phyloP scores from a whole-genome alignment of 2,797 vertebrate species.

The Megaceryle alcyon region DNA sequence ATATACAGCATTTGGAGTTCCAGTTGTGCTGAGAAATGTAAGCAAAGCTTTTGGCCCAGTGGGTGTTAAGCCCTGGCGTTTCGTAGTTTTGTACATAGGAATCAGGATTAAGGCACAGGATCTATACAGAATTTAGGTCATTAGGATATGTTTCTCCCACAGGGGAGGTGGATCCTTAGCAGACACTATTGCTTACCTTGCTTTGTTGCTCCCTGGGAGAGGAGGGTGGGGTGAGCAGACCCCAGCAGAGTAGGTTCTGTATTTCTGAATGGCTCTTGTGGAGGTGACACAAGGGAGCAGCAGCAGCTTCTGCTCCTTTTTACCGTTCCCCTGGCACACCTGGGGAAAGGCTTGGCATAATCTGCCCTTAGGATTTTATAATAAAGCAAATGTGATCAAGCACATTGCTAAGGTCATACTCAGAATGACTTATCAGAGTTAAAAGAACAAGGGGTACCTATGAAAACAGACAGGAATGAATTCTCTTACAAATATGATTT shows the following conservation, averaged over 20 bases:
- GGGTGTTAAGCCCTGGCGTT: conserved; percentile 28
- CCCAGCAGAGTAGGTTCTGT: background rate
- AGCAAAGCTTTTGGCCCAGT: conserved; percentile 58
- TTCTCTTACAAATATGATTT: background rate
- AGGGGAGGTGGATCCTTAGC: background rate
- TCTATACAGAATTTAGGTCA: conserved; percentile 21
- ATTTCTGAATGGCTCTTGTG: background rate
- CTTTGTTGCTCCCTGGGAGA: background rate
- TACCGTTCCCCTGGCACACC: background rate
- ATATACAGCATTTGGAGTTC: conserved; percentile 26
- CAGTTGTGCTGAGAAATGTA: conserved; percentile 42
- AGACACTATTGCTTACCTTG: background rate
- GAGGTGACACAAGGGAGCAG: background rate
- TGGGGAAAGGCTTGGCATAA: background rate
- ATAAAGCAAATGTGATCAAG: background rate
- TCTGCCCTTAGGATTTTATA: background rate
- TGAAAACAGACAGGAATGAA: background rate
- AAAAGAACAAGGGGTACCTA: background rate
- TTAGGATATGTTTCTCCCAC: conserved; percentile 10
- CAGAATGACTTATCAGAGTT: background rate
- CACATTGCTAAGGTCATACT: background rate
- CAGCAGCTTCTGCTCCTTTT: background rate
- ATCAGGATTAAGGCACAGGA: conserved; percentile 6
- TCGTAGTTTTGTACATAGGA: conserved; percentile 2
- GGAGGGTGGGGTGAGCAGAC: background rate